Conservation (phyloP, 2,113 vertebrate species). For the Gasterosteus nipponicus region DNA sequence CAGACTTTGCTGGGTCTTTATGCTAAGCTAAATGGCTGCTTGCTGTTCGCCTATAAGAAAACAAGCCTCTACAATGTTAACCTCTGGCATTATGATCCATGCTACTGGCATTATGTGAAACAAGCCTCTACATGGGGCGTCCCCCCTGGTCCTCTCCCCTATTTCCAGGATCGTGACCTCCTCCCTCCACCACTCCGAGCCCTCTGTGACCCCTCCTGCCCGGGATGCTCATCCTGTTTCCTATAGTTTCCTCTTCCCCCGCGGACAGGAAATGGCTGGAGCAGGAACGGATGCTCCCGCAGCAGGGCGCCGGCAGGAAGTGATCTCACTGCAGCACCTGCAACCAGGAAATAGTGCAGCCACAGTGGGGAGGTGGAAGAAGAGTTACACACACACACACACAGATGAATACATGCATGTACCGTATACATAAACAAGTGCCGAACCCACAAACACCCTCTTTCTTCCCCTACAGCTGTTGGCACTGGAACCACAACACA, state of each 20-base stretch:
- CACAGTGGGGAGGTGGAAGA: conserved; percentile 51
- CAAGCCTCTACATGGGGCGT: conserved; percentile 34
- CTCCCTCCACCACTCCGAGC: conserved; percentile 55
- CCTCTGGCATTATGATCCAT: background rate
- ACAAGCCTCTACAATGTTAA: background rate
- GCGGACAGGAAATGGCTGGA: conserved; percentile 76
- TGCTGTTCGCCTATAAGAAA: background rate
- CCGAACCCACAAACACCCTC: conserved; percentile 46
- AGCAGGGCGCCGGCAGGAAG: conserved; percentile 69
- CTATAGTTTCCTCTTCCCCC: conserved; percentile 78
- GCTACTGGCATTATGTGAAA: conserved; percentile 3
- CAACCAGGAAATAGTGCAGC: conserved; percentile 72
- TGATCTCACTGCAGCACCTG: conserved; percentile 84
- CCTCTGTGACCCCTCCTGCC: conserved; percentile 65
- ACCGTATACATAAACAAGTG: conserved; percentile 45
- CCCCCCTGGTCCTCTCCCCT: conserved; percentile 41
- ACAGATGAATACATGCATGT: conserved; percentile 18
- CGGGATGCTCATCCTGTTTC: conserved; percentile 82
- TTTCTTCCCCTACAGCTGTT: conserved; percentile 79
- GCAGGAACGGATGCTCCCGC: conserved; percentile 61
- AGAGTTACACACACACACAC: conserved; percentile 19
- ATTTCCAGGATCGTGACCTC: conserved; percentile 66
- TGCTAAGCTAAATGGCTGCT: background rate
- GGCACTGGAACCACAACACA: conserved; percentile 69
- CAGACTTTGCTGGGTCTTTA: background rate